Evolutionary conservation across 2,113 vertebrate genomes (phyloP).

Genomic region (Oplegnathus fasciatus): DNA sequence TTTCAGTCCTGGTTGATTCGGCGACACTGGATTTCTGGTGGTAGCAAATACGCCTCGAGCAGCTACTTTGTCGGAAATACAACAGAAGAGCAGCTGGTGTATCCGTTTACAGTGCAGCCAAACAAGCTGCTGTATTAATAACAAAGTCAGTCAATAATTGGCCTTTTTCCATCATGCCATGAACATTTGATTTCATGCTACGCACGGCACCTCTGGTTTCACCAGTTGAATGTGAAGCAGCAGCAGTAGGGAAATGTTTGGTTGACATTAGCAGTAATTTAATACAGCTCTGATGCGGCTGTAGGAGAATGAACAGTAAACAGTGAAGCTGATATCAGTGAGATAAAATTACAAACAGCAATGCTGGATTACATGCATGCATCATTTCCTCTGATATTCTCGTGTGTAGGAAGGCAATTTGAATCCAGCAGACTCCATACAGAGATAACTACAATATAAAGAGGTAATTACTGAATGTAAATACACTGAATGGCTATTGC

Average conservation of each 20-base stretch:
- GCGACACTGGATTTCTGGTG: background rate
- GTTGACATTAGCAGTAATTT: background rate
- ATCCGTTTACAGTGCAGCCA: background rate
- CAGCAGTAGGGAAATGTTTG: background rate
- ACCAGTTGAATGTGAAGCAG: background rate
- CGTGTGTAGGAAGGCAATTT: background rate
- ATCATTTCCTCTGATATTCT: background rate
- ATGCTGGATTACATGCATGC: background rate
- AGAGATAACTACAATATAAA: background rate
- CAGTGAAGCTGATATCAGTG: background rate
- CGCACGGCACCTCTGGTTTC: background rate
- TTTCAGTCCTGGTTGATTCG: background rate
- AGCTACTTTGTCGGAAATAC: background rate
- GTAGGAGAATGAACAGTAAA: background rate
- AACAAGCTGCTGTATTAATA: background rate
- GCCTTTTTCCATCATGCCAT: background rate
- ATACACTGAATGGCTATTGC: background rate
- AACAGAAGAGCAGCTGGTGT: background rate
- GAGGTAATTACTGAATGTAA: background rate
- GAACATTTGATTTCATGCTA: background rate
- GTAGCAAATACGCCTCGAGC: background rate
- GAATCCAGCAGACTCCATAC: background rate
- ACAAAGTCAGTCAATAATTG: background rate
- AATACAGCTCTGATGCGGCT: background rate
- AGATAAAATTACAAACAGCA: background rate